Percentiles rank a stretch among this genome's conserved stretches.
phyloP scores from a whole-genome alignment of 1,140 invertebrate species.

The Triops cancriformis region DNA sequence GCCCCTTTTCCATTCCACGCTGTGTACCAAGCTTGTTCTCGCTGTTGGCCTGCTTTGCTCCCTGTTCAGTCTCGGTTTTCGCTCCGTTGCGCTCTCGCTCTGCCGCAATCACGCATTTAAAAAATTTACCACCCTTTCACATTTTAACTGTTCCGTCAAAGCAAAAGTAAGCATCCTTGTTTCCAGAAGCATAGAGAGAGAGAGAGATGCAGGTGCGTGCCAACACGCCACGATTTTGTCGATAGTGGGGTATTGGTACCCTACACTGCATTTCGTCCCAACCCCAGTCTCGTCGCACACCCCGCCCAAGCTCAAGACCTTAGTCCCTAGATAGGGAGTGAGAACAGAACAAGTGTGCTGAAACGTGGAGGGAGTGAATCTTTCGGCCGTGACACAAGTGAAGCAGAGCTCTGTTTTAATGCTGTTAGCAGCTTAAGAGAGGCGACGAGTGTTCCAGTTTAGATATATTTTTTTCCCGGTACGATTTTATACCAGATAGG shows the following conservation, averaged over 20 bases:
- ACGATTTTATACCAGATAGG: background rate
- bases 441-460: background rate
- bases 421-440: background rate
- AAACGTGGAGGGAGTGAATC: conserved; percentile 6
- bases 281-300: background rate
- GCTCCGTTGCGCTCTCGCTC: background rate
- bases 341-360: background rate
- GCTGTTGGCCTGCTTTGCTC: background rate
- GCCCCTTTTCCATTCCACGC: conserved; percentile 3
- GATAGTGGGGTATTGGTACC: background rate
- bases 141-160: background rate
- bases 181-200: background rate
- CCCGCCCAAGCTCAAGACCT: background rate
- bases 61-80: background rate
- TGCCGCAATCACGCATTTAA: background rate
- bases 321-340: background rate
- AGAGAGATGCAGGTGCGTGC: background rate
- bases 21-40: background rate
- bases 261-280: background rate
- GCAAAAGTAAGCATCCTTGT: background rate
- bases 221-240: background rate
- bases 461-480: background rate
- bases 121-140: background rate
- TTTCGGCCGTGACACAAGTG: background rate
- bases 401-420: background rate